Percentiles rank a stretch among this genome's conserved stretches.
Evolutionary conservation across 2,888 invertebrate genomes (phyloP).

Genomic region (Pseudeuparius sepicola): DNA sequence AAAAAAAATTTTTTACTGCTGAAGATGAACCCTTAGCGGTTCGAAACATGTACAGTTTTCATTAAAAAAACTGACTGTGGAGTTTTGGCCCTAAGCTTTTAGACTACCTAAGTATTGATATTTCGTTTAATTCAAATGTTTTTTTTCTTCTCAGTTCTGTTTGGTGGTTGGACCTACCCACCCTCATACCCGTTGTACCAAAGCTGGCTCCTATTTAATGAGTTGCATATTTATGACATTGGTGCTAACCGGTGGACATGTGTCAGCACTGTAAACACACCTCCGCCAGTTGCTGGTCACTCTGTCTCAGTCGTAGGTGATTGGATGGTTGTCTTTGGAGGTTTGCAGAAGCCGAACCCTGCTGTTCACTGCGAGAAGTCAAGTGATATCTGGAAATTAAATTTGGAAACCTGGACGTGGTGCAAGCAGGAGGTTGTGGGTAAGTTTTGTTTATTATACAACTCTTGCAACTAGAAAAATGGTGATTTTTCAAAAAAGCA

Average conservation of each 20-base stretch:
- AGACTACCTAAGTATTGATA: too few species aligned
- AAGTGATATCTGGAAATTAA: conserved; percentile 84
- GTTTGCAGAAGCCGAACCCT: conserved; percentile 34
- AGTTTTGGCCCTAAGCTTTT: too few species aligned
- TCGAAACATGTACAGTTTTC: too few species aligned
- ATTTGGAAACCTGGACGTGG: conserved; percentile 71
- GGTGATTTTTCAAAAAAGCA: neutral
- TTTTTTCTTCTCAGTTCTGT: conserved; percentile 46
- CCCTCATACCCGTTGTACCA: conserved; percentile 76
- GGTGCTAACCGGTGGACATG: conserved; percentile 69
- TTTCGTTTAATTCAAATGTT: too few species aligned
- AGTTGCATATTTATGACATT: conserved; percentile 81
- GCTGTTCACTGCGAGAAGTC: conserved; percentile 43
- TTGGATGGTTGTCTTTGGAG: conserved; percentile 70
- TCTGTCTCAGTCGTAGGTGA: conserved; percentile 78
- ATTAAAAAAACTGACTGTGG: too few species aligned
- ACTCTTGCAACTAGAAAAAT: neutral
- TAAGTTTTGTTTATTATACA: conserved; percentile 16
- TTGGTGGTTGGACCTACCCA: conserved; percentile 94
- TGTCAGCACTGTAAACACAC: conserved; percentile 50
- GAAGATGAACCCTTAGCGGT: too few species aligned
- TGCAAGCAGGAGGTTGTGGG: conserved; percentile 54
- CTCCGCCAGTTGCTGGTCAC: conserved; percentile 85
- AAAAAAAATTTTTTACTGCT: too few species aligned
- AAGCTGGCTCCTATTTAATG: conserved; percentile 81